Evolutionary conservation across 2,797 vertebrate genomes (phyloP), one percentile per base, ranked within the genome.

Genomic region (Paratrypauchen microcephalus): DNA sequence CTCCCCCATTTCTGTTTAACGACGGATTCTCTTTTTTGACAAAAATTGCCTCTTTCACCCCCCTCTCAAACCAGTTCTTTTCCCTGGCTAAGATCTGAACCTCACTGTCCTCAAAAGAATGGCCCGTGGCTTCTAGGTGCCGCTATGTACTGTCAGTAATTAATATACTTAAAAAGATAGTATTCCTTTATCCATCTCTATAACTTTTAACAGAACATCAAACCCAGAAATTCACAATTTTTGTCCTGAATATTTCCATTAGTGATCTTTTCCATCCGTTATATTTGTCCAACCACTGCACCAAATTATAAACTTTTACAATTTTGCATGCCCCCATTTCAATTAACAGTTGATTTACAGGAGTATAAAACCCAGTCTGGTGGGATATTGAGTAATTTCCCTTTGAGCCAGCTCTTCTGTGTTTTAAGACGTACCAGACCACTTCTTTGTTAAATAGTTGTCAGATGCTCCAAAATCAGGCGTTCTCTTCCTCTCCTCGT

Each of bases 361-460:
- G 39, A 45, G 15, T 21, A 11, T 23, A 4, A 21, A 54, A 55
- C n/a, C 21, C 52, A 23, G 6, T 24, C 16, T 23, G 26, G 39
- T 41, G 21, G 39, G 13, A 24, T 64, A 26, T 15, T 45, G 39
- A 12, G 21, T 24, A 24, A 16, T 4, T n/a, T 39, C 23, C 21
- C 36, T 16, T 15, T n/a, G 65, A 56, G 62, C 48, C 5, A 5
- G 12, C 66, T 45, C 13, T 55, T 9, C 21, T 55, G 11, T 23
- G n/a, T 13, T 23, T 23, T 23, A 23, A 55, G 21, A 54, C 21
- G 4, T 54, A 23, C 50, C 9, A 54, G 21, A 13, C 4, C 39
- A 1, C 30, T 58, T 1, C 70, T 69, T 62, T 66, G 72, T 62
- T 39, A 64, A 23, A 21, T 13, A 55, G 52, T 3, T 21, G 21